These are phyloP conservation scores for Zele albiditarsus DNA, from an alignment of 2,888 invertebrate genomes.

Conservation along the genomic window DNA sequence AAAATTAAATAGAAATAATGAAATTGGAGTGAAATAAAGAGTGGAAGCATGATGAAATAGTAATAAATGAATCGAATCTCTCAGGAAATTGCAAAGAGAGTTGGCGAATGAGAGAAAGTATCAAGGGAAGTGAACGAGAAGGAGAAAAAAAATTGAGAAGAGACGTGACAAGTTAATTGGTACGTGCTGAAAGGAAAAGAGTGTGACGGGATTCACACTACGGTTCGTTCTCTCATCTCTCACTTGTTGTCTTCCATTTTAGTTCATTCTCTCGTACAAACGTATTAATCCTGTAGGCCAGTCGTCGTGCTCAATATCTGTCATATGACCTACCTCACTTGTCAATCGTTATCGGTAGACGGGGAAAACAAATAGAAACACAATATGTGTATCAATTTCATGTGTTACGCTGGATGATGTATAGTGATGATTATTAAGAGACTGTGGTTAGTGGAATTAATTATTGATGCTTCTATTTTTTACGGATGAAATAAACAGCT, in stretches of 20 bases:
- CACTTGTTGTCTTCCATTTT: constrained; percentile 18
- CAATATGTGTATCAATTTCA: constrained; percentile 15
- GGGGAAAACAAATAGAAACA: no score
- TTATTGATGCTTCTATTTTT: no score
- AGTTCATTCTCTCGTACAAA: not conserved
- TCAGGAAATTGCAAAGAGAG: constrained; percentile 32
- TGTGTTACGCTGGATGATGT: not conserved
- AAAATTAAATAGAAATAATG: not conserved
- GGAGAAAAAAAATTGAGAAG: constrained; percentile 29
- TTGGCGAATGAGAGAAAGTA: not conserved
- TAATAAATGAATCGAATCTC: constrained; percentile 43
- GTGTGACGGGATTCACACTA: constrained; percentile 36
- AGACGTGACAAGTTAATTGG: constrained; percentile 50
- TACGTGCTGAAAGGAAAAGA: constrained; percentile 38
- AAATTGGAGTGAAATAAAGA: not conserved
- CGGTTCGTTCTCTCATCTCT: constrained; percentile 17
- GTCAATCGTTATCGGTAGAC: not conserved
- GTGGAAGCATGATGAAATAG: constrained; percentile 25
- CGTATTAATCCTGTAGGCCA: not conserved
- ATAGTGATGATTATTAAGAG: not conserved
- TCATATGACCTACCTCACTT: not conserved
- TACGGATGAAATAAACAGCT: no score
- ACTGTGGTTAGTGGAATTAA: no score
- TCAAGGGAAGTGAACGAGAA: not conserved
- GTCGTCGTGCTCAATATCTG: constrained; percentile 27